Conservation (phyloP, 2,797 vertebrate genomes). For the Liasis olivaceus region DNA sequence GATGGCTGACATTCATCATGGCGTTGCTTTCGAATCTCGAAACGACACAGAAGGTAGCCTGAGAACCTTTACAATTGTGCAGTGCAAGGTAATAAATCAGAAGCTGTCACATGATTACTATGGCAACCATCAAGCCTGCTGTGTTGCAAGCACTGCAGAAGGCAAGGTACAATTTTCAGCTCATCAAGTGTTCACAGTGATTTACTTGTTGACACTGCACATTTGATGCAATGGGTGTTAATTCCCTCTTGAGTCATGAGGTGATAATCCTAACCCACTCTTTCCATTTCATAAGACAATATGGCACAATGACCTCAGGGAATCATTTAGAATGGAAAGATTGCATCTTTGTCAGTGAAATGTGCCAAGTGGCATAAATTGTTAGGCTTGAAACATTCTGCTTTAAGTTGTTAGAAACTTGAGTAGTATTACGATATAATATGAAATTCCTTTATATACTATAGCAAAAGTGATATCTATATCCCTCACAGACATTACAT, state of each 20-base stretch:
- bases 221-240: conserved; percentile 76
- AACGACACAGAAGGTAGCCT: conserved; percentile 70
- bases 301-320: conserved; percentile 37
- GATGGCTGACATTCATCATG: conserved; percentile 74
- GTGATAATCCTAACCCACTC: conserved; percentile 61
- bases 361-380: conserved; percentile 49
- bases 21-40: conserved; percentile 67
- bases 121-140: conserved; percentile 79
- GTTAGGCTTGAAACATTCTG: background rate
- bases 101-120: conserved; percentile 75
- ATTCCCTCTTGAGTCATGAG: conserved; percentile 76
- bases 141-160: conserved; percentile 62
- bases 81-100: conserved; percentile 74
- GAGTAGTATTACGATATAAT: conserved; percentile 15
- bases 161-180: conserved; percentile 75
- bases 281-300: conserved; percentile 29
- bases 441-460: conserved; percentile 31
- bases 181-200: conserved; percentile 75
- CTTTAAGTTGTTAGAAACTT: conserved; percentile 36
- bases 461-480: background rate
- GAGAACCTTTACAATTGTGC: conserved; percentile 64
- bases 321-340: conserved; percentile 56
- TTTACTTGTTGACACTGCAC: conserved; percentile 79
- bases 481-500: background rate
- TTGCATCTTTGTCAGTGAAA: conserved; percentile 62